These are phyloP conservation scores for Linnaemya tessellans DNA, from an alignment of 2,888 invertebrate genomes.

Conservation along the genomic window DNA sequence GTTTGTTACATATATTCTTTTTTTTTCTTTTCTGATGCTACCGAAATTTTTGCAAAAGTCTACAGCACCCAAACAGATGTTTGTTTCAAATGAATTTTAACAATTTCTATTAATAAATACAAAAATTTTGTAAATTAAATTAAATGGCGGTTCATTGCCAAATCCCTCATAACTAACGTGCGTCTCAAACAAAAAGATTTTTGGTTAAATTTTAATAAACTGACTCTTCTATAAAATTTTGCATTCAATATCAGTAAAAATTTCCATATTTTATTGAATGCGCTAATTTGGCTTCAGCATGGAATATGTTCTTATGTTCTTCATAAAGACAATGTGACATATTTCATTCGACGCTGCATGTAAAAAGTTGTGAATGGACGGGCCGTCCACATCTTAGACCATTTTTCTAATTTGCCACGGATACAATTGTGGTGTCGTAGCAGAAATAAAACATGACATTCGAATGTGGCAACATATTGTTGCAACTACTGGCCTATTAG, in stretches of 20 bases:
- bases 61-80: constrained; percentile 21
- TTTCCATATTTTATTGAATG: no score
- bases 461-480: constrained; percentile 61
- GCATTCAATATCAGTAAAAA: no score
- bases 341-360: no score
- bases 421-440: background rate
- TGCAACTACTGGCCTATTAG: constrained; percentile 65
- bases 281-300: no score
- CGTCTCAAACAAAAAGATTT: background rate
- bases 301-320: no score
- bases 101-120: constrained; percentile 81
- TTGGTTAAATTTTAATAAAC: no score
- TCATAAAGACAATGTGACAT: no score
- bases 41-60: constrained; percentile 70
- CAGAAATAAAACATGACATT: constrained; percentile 7
- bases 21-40: constrained; percentile 13
- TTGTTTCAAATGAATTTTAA: constrained; percentile 76
- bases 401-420: no score
- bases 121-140: constrained; percentile 43
- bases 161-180: constrained; percentile 33
- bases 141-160: constrained; percentile 53
- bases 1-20: constrained; percentile 31
- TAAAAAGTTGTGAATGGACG: no score
- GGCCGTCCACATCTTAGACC: no score
- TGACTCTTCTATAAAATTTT: no score